Base-by-base conservation (phyloP, 2,113 vertebrate genomes). In the Bos indicus region DNA sequence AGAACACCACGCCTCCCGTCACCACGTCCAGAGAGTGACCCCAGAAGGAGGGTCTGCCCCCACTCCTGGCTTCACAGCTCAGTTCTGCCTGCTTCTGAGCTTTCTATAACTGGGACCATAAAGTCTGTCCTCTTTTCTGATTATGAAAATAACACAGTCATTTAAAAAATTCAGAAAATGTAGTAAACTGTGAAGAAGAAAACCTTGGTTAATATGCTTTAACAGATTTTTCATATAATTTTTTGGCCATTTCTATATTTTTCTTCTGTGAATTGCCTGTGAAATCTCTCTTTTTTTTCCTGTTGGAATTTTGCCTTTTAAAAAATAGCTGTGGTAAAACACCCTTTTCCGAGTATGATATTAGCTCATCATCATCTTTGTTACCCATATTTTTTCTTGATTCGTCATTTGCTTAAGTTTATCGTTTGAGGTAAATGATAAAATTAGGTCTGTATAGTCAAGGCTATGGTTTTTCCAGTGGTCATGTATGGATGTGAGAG, bases 1-100 rank as follows among this genome's bases (percentile, higher is more conserved):
- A 10, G 81, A 36, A 2, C 13, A 10, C 7, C 11, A 12, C 0
- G 4, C 25, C 5, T 19, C 21, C n/a, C 3, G 2, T 21, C 0
- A 0, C 0, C 19, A 0, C 40, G 0, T 5, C 33, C 25, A 33
- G 78, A 23, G 10, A 43, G 3, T 5, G 56, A 3, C 30, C 12
- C 59, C 28, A 3, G 36, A 10, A 30, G 57, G 3, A 3, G 13
- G 1, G 23, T 6, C 40, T 1, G 0, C 33, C 52, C n/a, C 2
- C 0, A 5, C 28, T 2, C 16, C n/a, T 2, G 3, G 21, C 54
- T 3, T 16, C 59, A 1, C 13, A 16, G 88, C 3, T 7, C 3
- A 3, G 2, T 16, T n/a, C 12, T 6, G 56, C 33, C 5, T 0
- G 0, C 5, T n/a, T 57, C 1, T 14, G 17, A 9, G 15, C 51